Evolutionary conservation across 2,888 invertebrate genomes (phyloP).

Genomic region (Amphipoea oculea): DNA sequence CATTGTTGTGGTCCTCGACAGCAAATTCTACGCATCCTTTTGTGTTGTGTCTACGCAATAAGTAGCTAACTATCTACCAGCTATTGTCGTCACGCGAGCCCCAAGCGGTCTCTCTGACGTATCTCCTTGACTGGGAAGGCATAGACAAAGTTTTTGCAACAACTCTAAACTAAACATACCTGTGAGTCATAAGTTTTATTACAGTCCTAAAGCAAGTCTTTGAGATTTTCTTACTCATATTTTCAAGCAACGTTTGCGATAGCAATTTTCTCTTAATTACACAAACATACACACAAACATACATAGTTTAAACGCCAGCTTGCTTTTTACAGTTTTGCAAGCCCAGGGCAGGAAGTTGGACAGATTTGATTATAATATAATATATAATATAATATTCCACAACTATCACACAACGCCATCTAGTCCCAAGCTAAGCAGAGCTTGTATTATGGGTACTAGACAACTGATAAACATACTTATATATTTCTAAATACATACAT

Average conservation of each 20-base stretch:
- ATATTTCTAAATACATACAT: no score
- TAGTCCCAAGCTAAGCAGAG: no score
- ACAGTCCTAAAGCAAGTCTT: neutral
- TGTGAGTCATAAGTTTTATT: neutral
- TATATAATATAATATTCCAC: no score
- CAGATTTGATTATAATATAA: no score
- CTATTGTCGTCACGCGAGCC: constrained; percentile 47
- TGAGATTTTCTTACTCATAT: neutral
- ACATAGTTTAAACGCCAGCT: neutral
- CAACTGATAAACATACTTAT: no score
- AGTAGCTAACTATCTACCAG: constrained; percentile 31
- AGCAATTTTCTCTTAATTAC: neutral
- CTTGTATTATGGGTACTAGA: no score
- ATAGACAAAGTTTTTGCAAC: constrained; percentile 6
- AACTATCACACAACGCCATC: no score
- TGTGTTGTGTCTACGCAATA: constrained; percentile 18
- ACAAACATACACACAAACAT: neutral
- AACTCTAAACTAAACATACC: neutral
- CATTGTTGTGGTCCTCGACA: constrained; percentile 12
- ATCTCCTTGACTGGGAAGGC: neutral
- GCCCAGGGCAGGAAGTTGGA: neutral
- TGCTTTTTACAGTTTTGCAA: neutral
- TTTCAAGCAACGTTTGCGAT: no score
- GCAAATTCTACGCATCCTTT: constrained; percentile 32
- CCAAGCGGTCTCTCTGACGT: constrained; percentile 11